Evolutionary conservation across 2,113 vertebrate genomes (phyloP).

Genomic region (Amazona guildingii): DNA sequence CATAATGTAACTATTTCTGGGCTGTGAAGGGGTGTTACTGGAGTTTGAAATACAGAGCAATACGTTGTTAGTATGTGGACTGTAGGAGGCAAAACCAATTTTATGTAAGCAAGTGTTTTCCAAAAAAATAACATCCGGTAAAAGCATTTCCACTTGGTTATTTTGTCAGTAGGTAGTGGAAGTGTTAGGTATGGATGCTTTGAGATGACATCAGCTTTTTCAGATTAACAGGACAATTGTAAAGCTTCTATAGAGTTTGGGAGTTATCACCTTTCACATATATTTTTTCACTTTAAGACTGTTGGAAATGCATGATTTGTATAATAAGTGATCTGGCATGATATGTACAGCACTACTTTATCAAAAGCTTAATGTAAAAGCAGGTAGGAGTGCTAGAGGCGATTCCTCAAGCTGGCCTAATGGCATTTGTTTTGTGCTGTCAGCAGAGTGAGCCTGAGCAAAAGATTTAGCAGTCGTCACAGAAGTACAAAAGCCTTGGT

Average conservation of each 20-base stretch:
- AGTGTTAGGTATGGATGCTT: neutral
- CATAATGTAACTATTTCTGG: neutral
- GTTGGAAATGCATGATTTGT: neutral
- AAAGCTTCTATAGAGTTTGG: neutral
- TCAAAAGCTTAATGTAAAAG: neutral
- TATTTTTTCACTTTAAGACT: neutral
- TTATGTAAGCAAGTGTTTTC: neutral
- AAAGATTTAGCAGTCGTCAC: neutral
- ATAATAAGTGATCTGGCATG: neutral
- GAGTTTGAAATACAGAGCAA: neutral
- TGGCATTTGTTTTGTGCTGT: neutral
- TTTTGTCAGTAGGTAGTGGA: neutral
- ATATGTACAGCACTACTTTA: neutral
- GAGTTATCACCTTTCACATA: neutral
- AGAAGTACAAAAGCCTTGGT: neutral
- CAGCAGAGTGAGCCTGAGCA: neutral
- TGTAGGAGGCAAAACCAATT: neutral
- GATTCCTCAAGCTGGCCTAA: neutral
- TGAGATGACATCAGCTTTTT: neutral
- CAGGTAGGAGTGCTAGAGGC: neutral
- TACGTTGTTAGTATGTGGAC: neutral
- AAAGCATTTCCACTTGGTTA: neutral
- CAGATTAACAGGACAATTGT: neutral
- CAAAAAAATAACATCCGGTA: neutral
- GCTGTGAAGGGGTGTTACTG: neutral